Evolutionary conservation across 2,888 invertebrate species (phyloP), one percentile per base, ranked within the genome.

Genomic region (Cryptus armator): DNA sequence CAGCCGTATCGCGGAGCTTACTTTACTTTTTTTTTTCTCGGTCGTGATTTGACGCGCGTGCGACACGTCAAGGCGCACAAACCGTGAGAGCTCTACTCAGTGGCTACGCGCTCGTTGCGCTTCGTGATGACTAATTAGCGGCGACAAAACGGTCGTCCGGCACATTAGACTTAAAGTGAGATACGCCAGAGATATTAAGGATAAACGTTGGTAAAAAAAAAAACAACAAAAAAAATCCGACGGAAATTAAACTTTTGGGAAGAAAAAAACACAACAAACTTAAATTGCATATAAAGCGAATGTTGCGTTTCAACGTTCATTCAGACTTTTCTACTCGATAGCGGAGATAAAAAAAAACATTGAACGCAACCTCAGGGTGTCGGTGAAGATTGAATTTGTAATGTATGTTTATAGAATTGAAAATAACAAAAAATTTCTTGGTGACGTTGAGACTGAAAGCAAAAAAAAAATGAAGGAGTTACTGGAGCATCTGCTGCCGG

Each of bases 31-130:
- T 29, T 32, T 48, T 48, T 71, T 82, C 77, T 32, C 53, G 80
- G 76, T 76, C 83, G 66, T 83, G 85, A 66, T 77, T 86, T 78
- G 79, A 81, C 64, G 87, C 88, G 89, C 91, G 91, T 91, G 91
- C 90, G 91, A 91, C 87, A 88, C 85, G 88, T 87, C 88, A 89
- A 62, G 53, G 16, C 66, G 68, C 74, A 84, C 80, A 66, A 79
- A 79, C 19, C 48, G 67, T 59, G 66, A 62, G 37, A 53, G 32
- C 68, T 56, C 24, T 19, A 51, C 48, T 48, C 37, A 5, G 64
- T 51, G 24, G 12, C 43, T 32, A 44, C 37, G 37, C 56, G 53
- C 81, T 62, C 83, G 82, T 81, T 83, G 86, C 89, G 86, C 90
- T 90, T 89, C 90, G 89, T 88, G 88, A 85, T 85, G 81, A 80